Percentiles rank a stretch among this genome's conserved stretches.
These are phyloP conservation scores for Eptatretus atami DNA, from an alignment of 2,797 vertebrate genomes.

Conservation along the genomic window DNA sequence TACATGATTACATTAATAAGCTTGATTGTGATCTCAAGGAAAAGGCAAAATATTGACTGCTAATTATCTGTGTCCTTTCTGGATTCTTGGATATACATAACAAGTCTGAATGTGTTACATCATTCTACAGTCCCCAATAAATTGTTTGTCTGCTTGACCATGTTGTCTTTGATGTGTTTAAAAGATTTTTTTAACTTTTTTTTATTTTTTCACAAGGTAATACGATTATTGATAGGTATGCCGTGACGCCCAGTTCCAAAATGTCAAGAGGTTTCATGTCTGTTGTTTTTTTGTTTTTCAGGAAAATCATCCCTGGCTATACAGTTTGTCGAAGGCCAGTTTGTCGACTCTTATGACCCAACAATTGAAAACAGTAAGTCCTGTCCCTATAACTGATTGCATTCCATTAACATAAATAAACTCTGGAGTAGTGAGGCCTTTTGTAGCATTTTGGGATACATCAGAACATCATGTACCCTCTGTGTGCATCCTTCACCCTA, in stretches of 20 bases:
- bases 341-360: slow-evolving; percentile 92
- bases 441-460: slow-evolving; percentile 7
- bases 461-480: neutral
- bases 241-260: neutral
- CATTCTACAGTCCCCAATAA: no score
- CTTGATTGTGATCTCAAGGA: no score
- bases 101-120: no score
- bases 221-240: neutral
- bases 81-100: no score
- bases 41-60: no score
- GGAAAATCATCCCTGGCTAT: slow-evolving; percentile 96
- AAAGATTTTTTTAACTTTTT: neutral
- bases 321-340: slow-evolving; percentile 97
- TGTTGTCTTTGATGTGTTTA: neutral
- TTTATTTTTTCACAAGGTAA: neutral
- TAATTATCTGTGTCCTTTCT: no score
- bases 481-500: neutral
- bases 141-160: no score
- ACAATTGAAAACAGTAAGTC: slow-evolving; percentile 99
- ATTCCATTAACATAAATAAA: no score
- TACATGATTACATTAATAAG: no score
- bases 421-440: slow-evolving; percentile 1
- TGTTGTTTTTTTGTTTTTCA: slow-evolving; percentile 12
- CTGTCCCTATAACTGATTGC: slow-evolving; percentile 4
- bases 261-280: neutral